Conservation (phyloP, 2,797 vertebrate genomes). For the Poeciliopsis turneri region DNA sequence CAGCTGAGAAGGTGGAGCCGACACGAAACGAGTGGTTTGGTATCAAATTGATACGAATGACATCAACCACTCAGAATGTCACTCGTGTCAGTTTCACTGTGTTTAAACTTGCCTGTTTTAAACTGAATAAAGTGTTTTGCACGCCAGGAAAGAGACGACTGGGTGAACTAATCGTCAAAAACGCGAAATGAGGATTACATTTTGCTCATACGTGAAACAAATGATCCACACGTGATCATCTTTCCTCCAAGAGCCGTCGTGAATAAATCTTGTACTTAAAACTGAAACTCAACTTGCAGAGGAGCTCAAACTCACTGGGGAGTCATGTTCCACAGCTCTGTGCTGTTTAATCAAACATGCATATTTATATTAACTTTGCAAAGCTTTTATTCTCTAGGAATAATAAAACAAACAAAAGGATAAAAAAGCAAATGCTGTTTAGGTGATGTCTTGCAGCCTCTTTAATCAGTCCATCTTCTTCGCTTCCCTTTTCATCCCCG, state of each 20-base stretch:
- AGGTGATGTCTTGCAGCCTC: background rate
- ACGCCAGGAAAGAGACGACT: background rate
- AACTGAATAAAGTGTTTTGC: background rate
- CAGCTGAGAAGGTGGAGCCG: background rate
- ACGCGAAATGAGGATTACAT: background rate
- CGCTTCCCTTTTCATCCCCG: slow-evolving; percentile 15
- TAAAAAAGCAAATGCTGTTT: background rate
- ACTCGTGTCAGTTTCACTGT: background rate
- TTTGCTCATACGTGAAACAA: background rate
- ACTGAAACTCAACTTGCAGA: background rate
- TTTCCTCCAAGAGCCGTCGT: too few relatives aligned
- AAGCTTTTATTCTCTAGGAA: background rate
- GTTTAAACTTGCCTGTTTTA: background rate
- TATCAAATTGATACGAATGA: too few relatives aligned
- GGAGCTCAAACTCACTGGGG: too few relatives aligned
- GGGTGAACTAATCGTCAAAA: background rate
- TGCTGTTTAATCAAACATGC: background rate
- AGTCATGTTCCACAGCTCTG: background rate
- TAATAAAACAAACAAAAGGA: background rate
- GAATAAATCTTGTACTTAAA: background rate
- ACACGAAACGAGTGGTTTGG: too few relatives aligned
- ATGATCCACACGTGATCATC: too few relatives aligned
- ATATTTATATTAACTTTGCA: background rate
- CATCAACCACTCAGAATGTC: background rate
- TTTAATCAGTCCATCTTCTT: slow-evolving; percentile 1